Evolutionary conservation across 2,113 vertebrate genomes (phyloP).

Genomic region (Leucopsar rothschildi): DNA sequence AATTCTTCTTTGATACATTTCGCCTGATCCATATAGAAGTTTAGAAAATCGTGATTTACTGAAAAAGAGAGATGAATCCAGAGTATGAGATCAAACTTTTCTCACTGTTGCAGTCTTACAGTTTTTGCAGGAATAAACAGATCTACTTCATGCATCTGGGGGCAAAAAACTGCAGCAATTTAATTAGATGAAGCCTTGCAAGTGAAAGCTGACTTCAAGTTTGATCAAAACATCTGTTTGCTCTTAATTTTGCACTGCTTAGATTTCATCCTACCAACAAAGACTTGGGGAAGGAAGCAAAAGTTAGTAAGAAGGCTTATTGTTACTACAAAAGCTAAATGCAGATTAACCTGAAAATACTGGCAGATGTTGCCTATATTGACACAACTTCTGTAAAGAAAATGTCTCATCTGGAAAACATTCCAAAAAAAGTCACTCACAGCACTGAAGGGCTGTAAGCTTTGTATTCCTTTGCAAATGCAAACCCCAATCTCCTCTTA

Average conservation of each 20-base stretch:
- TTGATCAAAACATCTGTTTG: neutral
- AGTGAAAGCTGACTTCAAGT: neutral
- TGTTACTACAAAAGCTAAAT: neutral
- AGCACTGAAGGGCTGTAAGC: neutral
- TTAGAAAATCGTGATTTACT: neutral
- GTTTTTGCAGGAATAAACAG: neutral
- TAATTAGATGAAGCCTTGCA: neutral
- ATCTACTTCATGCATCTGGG: neutral
- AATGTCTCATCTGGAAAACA: neutral
- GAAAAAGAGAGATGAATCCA: neutral
- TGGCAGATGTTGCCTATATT: neutral
- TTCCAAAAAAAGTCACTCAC: neutral
- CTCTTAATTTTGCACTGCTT: neutral
- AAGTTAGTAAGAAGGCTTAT: neutral
- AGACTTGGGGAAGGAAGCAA: neutral
- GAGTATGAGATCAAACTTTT: neutral
- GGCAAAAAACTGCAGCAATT: neutral
- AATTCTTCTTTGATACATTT: neutral
- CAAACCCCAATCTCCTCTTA: neutral
- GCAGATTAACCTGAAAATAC: neutral
- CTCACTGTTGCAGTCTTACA: neutral
- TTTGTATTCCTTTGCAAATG: neutral
- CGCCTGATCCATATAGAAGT: neutral
- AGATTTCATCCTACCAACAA: neutral
- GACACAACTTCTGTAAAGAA: neutral